phyloP scores from a whole-genome alignment of 2,797 vertebrate species.

The Onychomys leucogaster region DNA sequence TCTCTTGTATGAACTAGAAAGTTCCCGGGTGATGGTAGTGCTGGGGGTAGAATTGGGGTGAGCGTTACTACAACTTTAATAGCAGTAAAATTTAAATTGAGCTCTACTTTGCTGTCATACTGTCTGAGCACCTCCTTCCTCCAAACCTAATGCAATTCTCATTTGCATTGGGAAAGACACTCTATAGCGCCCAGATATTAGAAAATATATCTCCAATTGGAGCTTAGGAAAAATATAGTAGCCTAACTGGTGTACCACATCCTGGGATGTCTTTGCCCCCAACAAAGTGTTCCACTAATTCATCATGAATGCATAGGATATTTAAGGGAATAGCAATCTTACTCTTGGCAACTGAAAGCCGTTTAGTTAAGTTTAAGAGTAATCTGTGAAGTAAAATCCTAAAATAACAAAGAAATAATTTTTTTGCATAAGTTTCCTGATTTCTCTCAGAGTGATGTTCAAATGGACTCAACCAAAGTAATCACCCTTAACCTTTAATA shows the following conservation, averaged over 20 bases:
- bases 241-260: not conserved
- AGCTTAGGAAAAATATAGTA: not conserved
- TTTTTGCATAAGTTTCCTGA: constrained; percentile 51
- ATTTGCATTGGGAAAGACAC: not conserved
- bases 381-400: constrained; percentile 62
- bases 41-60: not conserved
- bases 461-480: constrained; percentile 20
- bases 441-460: constrained; percentile 19
- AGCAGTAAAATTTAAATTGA: not conserved
- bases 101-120: not conserved
- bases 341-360: constrained; percentile 41
- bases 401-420: constrained; percentile 52
- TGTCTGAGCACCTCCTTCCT: not conserved
- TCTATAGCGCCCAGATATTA: not conserved
- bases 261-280: not conserved
- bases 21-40: not conserved
- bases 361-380: not conserved
- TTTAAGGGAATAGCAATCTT: constrained; percentile 8
- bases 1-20: not conserved
- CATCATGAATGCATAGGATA: not conserved
- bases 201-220: not conserved
- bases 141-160: not conserved
- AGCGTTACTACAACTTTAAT: not conserved
- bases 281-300: constrained; percentile 15
- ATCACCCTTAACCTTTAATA: constrained; percentile 27